Conservation (phyloP, 1,140 invertebrate genomes). For the Orchesella cincta region DNA sequence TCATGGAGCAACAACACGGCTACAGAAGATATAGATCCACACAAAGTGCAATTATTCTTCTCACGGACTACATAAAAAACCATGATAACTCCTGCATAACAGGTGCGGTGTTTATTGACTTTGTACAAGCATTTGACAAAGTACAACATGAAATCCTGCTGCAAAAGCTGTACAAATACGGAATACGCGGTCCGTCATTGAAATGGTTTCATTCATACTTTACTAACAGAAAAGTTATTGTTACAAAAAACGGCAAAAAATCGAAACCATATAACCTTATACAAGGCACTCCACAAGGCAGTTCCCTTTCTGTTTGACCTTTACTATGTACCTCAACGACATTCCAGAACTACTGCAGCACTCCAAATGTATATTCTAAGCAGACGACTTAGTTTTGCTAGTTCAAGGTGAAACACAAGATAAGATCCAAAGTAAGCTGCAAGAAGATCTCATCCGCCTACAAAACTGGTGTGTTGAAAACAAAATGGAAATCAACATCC, state of each 20-base stretch:
- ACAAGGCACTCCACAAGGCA: background rate
- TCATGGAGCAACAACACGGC: conserved; percentile 4
- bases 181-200: background rate
- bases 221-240: background rate
- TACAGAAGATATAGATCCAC: conserved; percentile 19
- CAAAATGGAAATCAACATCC: too few relatives aligned
- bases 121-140: conserved; percentile 1
- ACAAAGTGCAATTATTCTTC: background rate
- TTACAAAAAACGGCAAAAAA: background rate
- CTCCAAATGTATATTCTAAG: too few relatives aligned
- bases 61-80: conserved; percentile 16
- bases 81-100: too few relatives aligned
- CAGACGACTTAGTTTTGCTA: too few relatives aligned
- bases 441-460: too few relatives aligned
- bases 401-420: too few relatives aligned
- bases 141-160: background rate
- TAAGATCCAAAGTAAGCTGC: too few relatives aligned
- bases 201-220: background rate
- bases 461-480: too few relatives aligned
- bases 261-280: background rate
- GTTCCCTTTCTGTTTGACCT: too few relatives aligned
- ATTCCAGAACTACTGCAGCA: too few relatives aligned
- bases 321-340: too few relatives aligned
- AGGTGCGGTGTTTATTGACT: conserved; percentile 2
- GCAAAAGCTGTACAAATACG: background rate